Evolutionary conservation across 2,888 invertebrate genomes (phyloP).

Genomic region (Cephalotes varians): DNA sequence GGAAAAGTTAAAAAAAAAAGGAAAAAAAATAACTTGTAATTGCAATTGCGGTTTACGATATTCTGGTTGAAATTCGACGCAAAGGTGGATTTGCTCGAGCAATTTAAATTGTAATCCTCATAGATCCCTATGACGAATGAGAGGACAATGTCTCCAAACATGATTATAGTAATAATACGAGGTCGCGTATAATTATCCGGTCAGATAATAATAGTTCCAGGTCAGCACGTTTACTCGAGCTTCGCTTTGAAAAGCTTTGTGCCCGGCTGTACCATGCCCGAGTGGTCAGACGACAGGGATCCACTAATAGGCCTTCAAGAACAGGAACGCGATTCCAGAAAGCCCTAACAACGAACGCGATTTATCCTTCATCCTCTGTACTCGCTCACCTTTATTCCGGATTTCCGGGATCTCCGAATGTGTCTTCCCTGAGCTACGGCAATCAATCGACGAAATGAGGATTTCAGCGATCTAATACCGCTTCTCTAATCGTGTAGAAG

Average conservation of each 20-base stretch:
- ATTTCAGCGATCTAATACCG: conserved; percentile 41
- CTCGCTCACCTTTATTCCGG: conserved; percentile 56
- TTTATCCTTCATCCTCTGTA: conserved; percentile 38
- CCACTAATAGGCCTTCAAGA: conserved; percentile 70
- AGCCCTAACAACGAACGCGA: conserved; percentile 44
- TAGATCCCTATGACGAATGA: conserved; percentile 13
- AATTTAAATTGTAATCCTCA: conserved; percentile 30
- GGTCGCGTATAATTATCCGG: conserved; percentile 64
- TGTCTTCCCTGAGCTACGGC: conserved; percentile 20
- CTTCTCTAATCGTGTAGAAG: conserved; percentile 19
- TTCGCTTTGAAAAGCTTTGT: conserved; percentile 56
- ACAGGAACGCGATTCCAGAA: conserved; percentile 52
- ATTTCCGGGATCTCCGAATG: conserved; percentile 52
- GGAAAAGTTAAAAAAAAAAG: not conserved
- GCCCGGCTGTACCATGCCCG: conserved; percentile 42
- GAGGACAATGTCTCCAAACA: conserved; percentile 44
- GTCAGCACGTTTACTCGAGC: conserved; percentile 57
- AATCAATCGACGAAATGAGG: conserved; percentile 55
- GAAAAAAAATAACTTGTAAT: not conserved
- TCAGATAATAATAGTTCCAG: conserved; percentile 63
- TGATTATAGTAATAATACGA: conserved; percentile 64
- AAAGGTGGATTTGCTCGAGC: not conserved
- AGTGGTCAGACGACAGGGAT: conserved; percentile 59
- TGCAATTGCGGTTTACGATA: not conserved
- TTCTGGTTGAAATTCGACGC: not conserved